Evolutionary conservation across 2,113 vertebrate genomes (phyloP).

Genomic region (Leptobrachium ailaonicum): DNA sequence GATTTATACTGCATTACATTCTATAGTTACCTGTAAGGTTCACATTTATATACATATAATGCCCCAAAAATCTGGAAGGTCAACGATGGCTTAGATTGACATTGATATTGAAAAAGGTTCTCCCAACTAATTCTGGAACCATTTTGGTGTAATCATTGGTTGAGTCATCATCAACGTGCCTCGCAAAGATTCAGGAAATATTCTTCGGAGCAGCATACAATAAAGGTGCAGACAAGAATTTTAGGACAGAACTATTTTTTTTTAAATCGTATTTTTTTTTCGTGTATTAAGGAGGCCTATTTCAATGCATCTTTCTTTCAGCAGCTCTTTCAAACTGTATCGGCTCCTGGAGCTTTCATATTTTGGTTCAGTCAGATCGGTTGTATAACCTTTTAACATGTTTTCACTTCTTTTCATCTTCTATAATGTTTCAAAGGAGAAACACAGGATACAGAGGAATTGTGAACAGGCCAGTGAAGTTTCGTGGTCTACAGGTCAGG

Average conservation of each 20-base stretch:
- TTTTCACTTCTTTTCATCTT: constrained; percentile 57
- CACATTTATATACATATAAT: too few relatives aligned
- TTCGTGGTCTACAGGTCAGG: constrained; percentile 48
- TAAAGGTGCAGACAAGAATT: not conserved
- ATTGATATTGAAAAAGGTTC: too few relatives aligned
- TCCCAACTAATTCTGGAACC: too few relatives aligned
- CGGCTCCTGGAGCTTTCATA: constrained; percentile 52
- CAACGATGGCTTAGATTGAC: too few relatives aligned
- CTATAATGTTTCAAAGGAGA: constrained; percentile 51
- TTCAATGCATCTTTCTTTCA: constrained; percentile 55
- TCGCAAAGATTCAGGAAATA: not conserved
- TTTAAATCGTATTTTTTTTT: not conserved
- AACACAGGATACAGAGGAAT: constrained; percentile 35
- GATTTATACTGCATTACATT: too few relatives aligned
- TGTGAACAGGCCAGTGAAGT: constrained; percentile 51
- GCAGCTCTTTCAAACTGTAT: constrained; percentile 53
- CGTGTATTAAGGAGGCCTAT: not conserved
- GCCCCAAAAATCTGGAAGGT: too few relatives aligned
- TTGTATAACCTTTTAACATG: constrained; percentile 48
- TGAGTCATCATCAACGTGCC: too few relatives aligned
- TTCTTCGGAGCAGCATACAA: not conserved
- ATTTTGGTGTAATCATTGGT: too few relatives aligned
- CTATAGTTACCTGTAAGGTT: too few relatives aligned
- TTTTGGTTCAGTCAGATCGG: constrained; percentile 56
- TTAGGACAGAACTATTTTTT: not conserved